phyloP scores from a whole-genome alignment of 2,888 invertebrate genomes.

The Vandiemenella viatica region DNA sequence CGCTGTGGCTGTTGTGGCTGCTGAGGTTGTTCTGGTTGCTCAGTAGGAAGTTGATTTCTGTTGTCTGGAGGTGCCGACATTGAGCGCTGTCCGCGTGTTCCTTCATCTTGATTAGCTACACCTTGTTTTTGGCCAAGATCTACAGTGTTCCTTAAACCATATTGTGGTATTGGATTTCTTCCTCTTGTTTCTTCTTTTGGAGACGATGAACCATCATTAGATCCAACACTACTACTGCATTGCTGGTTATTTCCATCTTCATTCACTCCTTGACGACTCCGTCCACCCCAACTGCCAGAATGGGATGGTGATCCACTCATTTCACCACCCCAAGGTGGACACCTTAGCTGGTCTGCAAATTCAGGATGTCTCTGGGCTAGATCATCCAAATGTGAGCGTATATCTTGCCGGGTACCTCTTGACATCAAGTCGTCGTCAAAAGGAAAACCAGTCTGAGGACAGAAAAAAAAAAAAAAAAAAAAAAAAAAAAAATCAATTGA shows the following conservation, averaged over 20 bases:
- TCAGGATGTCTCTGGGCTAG: slow-evolving; percentile 58
- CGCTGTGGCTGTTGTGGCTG: slow-evolving; percentile 23
- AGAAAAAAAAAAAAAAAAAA: slow-evolving; percentile 4
- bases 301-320: slow-evolving; percentile 21
- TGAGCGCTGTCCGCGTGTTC: slow-evolving; percentile 45
- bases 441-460: slow-evolving; percentile 39
- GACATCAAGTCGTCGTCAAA: slow-evolving; percentile 47
- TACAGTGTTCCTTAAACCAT: slow-evolving; percentile 60
- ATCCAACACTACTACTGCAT: slow-evolving; percentile 32
- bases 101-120: slow-evolving; percentile 27
- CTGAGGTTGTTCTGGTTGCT: slow-evolving; percentile 17
- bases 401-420: slow-evolving; percentile 31
- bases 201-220: slow-evolving; percentile 23
- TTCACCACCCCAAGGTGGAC: slow-evolving; percentile 25
- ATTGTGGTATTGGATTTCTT: slow-evolving; percentile 37
- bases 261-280: slow-evolving; percentile 22
- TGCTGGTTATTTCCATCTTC: slow-evolving; percentile 22
- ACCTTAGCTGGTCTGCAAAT: slow-evolving; percentile 49
- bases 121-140: slow-evolving; percentile 42
- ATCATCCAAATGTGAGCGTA: slow-evolving; percentile 44
- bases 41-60: slow-evolving; percentile 17
- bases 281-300: slow-evolving; percentile 21
- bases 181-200: slow-evolving; percentile 18
- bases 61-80: slow-evolving; percentile 60
- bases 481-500: too few species aligned